phyloP scores from a whole-genome alignment of 2,888 invertebrate genomes.

The Rhogogaster chlorosoma region DNA sequence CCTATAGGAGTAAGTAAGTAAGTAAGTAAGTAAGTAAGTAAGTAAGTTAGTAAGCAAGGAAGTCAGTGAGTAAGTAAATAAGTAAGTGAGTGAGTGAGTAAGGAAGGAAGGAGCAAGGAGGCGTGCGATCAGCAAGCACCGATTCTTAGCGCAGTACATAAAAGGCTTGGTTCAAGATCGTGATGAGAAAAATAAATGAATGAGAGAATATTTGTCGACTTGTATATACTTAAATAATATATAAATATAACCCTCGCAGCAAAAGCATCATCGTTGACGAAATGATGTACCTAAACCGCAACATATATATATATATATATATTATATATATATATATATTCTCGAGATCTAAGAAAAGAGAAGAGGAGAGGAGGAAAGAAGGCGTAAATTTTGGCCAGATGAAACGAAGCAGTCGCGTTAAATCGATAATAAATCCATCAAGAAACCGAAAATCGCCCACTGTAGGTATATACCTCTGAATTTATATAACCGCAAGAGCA shows the following conservation, averaged over 20 bases:
- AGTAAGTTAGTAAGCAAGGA: too few species aligned
- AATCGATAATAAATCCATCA: neutral
- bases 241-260: neutral
- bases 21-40: neutral
- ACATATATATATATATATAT: neutral
- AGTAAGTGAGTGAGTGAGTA: too few species aligned
- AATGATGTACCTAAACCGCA: neutral
- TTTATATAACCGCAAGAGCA: neutral
- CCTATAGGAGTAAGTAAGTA: neutral
- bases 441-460: slow-evolving; percentile 20
- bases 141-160: slow-evolving; percentile 27
- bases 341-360: too few species aligned
- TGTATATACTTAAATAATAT: neutral
- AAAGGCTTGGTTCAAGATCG: slow-evolving; percentile 39
- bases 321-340: neutral
- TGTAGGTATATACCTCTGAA: too few species aligned
- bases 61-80: too few species aligned
- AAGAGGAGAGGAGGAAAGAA: neutral
- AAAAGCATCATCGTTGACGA: too few species aligned
- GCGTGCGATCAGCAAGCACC: neutral
- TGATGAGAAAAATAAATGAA: slow-evolving; percentile 33
- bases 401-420: neutral
- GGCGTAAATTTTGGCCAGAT: slow-evolving; percentile 35
- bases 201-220: slow-evolving; percentile 17
- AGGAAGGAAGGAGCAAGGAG: neutral